Conservation (phyloP, 2,797 vertebrate species). For the Trachurus trachurus region DNA sequence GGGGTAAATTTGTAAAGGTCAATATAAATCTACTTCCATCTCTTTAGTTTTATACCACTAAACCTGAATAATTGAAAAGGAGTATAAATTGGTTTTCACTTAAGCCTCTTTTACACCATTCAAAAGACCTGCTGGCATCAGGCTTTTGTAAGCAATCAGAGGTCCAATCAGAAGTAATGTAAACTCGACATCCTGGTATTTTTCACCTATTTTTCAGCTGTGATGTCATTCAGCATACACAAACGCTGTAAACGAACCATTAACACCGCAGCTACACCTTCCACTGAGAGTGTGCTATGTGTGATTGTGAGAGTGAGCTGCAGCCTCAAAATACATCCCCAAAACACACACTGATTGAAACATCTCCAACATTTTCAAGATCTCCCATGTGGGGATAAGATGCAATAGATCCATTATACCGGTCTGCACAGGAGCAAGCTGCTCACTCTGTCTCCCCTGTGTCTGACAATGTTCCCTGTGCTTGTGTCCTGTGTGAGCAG, state of each 20-base stretch:
- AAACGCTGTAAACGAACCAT: neutral
- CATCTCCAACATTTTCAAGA: neutral
- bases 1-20: conserved; percentile 3
- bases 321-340: neutral
- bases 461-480: neutral
- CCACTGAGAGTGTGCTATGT: neutral
- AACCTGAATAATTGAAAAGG: neutral
- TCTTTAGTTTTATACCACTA: neutral
- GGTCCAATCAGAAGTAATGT: neutral
- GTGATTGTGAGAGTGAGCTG: neutral
- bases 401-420: neutral
- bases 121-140: neutral
- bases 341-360: no score
- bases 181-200: neutral
- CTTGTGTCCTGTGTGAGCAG: neutral
- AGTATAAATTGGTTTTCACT: neutral
- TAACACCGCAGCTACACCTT: no score
- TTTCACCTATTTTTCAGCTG: neutral
- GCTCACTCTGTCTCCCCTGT: neutral
- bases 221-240: no score
- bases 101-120: neutral
- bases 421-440: neutral
- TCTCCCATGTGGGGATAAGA: neutral
- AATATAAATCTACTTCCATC: conserved; percentile 3
- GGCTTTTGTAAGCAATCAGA: no score